Conservation (phyloP, 2,113 vertebrate species). For the Cariama cristata region DNA sequence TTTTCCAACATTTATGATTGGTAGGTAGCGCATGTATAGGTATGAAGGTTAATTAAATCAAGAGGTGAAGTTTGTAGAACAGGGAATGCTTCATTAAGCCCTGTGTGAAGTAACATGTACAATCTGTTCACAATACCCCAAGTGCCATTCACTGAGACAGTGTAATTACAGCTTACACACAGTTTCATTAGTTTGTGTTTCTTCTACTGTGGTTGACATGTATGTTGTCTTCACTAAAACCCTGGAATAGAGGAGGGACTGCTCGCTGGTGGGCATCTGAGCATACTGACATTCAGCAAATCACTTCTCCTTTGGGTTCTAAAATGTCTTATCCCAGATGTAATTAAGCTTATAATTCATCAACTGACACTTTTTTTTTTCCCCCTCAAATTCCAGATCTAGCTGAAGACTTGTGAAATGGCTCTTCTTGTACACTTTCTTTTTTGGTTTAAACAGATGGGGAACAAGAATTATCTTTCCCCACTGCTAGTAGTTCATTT, state of each 20-base stretch:
- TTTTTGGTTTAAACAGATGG: not conserved
- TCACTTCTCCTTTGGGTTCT: slow-evolving; percentile 53
- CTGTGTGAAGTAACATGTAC: slow-evolving; percentile 56
- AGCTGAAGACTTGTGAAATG: not conserved
- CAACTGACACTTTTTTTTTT: not conserved
- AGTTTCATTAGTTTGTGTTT: slow-evolving; percentile 63
- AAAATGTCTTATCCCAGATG: slow-evolving; percentile 37
- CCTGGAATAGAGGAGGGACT: slow-evolving; percentile 28
- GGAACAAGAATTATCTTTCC: not conserved
- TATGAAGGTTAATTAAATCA: slow-evolving; percentile 73
- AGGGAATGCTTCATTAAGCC: slow-evolving; percentile 74
- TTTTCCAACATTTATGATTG: not conserved
- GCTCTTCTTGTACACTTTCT: not conserved
- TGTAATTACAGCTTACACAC: slow-evolving; percentile 73
- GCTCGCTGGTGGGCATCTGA: slow-evolving; percentile 68
- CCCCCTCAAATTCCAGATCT: not conserved
- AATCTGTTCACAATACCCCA: slow-evolving; percentile 57
- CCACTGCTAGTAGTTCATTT: not conserved
- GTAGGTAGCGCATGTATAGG: not conserved
- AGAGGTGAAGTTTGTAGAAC: slow-evolving; percentile 71
- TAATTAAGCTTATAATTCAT: slow-evolving; percentile 69
- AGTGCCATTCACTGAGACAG: slow-evolving; percentile 47
- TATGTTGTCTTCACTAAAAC: slow-evolving; percentile 56
- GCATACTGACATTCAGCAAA: slow-evolving; percentile 57
- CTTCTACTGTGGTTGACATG: slow-evolving; percentile 62